These are phyloP conservation scores for Drosophila koepferae DNA, from an alignment of 2,888 invertebrate genomes.

Conservation along the genomic window DNA sequence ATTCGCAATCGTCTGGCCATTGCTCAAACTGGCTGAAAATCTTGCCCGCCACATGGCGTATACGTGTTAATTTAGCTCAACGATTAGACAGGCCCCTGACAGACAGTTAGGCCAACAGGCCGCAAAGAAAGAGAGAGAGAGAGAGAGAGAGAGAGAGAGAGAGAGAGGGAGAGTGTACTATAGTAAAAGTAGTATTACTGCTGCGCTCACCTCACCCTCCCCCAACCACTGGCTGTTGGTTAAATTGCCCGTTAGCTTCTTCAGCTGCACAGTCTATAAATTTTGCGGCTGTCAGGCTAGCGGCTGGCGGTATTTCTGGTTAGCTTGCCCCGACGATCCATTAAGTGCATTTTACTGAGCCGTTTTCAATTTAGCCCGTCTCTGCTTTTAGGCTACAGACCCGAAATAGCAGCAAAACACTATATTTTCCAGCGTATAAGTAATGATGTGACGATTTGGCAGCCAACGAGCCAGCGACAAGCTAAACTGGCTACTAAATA, in stretches of 20 bases:
- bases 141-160: neutral
- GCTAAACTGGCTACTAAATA: slow-evolving; percentile 50
- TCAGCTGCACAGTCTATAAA: slow-evolving; percentile 59
- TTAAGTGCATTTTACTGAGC: slow-evolving; percentile 70
- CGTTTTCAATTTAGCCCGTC: slow-evolving; percentile 70
- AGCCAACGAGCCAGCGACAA: slow-evolving; percentile 61
- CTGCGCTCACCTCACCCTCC: neutral
- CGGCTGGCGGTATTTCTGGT: slow-evolving; percentile 23
- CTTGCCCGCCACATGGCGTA: slow-evolving; percentile 70
- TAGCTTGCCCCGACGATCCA: slow-evolving; percentile 30
- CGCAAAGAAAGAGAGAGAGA: neutral
- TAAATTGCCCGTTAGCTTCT: slow-evolving; percentile 72
- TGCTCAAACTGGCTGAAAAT: slow-evolving; percentile 57
- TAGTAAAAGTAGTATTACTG: slow-evolving; percentile 1
- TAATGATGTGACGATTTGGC: slow-evolving; percentile 79
- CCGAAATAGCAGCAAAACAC: slow-evolving; percentile 54
- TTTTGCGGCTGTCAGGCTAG: slow-evolving; percentile 61
- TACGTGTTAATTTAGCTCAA: slow-evolving; percentile 73
- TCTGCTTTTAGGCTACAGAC: slow-evolving; percentile 39
- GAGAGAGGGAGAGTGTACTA: neutral
- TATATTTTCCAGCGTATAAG: slow-evolving; percentile 70
- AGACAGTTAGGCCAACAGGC: slow-evolving; percentile 15
- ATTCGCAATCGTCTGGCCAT: slow-evolving; percentile 26
- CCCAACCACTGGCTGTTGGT: neutral
- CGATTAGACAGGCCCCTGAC: slow-evolving; percentile 66